Base-by-base conservation (phyloP, 2,888 invertebrate species). In the Priocnemis perturbator region DNA sequence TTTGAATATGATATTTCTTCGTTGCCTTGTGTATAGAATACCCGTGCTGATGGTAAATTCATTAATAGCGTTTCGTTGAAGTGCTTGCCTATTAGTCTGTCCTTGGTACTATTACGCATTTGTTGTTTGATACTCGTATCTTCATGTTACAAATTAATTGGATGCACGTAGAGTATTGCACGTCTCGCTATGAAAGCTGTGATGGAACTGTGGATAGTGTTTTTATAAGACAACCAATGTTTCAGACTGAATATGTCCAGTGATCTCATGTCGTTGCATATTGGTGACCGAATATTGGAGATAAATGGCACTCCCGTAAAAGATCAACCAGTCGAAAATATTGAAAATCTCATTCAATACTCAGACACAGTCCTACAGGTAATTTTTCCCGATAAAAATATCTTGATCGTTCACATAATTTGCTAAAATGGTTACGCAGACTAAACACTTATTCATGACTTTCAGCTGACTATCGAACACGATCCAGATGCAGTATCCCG, bases 231-330 rank as follows among this genome's bases (percentile, higher is more conserved):
- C 26, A 60, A 70, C 62, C 64, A 37, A 59, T 77, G 66, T 87
- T 90, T 45, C 89, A 96, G 96, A 89, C 92, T 96, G 83, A 96
- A 96, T 85, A 93, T 95, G 67, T 94, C 94, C 80, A 94, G 94
- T 81, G 95, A 95, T 76, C 91, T 96, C 67, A 94, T 96, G 91
- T 94, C 95, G 9, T 90, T 97, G 64, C 97, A 95, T 88, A 94
- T 97, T 79, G 98, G 98, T n/a, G 98, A 98, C 90, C 92, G 94
- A 83, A 96, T 98, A 77, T 90, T 98, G 73, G 98, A 98, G 91
- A 96, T 98, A 59, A 97, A 98, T 91, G 97, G 98, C 2, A 93
- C 95, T 0, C 95, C 97, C 0, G 95, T 97, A 0, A 93, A 93
- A 84, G 95, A 95, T 85, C 93, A 94, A 62, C 94, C 95, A 0